Percentiles rank a stretch among this genome's conserved stretches.
These are phyloP conservation scores for Syrmaticus mikado DNA, from an alignment of 2,113 vertebrate genomes.

Conservation along the genomic window DNA sequence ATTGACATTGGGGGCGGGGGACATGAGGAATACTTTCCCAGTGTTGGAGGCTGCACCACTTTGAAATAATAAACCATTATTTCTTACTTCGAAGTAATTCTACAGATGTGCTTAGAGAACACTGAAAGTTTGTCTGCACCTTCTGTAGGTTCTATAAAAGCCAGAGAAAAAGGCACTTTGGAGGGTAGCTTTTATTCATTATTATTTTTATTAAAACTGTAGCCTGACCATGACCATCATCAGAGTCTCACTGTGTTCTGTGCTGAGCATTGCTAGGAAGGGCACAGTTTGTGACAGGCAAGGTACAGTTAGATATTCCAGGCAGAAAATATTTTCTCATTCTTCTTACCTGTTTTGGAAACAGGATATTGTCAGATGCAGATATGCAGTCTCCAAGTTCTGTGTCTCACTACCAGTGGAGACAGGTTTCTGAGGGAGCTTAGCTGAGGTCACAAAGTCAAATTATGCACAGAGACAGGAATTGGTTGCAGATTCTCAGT, in stretches of 20 bases:
- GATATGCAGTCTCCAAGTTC: neutral
- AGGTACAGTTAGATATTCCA: neutral
- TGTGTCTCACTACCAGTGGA: neutral
- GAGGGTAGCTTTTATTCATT: neutral
- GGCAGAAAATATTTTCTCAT: neutral
- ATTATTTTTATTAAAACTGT: neutral
- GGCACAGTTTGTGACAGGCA: neutral
- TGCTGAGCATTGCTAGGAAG: neutral
- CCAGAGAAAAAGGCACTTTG: neutral
- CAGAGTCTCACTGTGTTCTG: neutral
- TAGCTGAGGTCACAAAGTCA: neutral
- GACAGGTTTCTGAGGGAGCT: neutral
- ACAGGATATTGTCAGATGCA: neutral
- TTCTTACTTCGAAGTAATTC: constrained; percentile 29
- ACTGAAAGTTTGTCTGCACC: neutral
- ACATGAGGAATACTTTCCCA: neutral
- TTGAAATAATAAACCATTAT: constrained; percentile 47
- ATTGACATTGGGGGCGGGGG: neutral
- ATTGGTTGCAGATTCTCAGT: neutral
- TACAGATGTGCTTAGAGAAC: constrained; percentile 9
- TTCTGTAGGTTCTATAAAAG: constrained; percentile 2
- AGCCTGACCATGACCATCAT: neutral
- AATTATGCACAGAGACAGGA: neutral
- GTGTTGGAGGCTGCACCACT: neutral
- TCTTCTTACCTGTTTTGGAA: neutral